phyloP scores from a whole-genome alignment of 2,113 vertebrate species.

The Lipophrys pholis region DNA sequence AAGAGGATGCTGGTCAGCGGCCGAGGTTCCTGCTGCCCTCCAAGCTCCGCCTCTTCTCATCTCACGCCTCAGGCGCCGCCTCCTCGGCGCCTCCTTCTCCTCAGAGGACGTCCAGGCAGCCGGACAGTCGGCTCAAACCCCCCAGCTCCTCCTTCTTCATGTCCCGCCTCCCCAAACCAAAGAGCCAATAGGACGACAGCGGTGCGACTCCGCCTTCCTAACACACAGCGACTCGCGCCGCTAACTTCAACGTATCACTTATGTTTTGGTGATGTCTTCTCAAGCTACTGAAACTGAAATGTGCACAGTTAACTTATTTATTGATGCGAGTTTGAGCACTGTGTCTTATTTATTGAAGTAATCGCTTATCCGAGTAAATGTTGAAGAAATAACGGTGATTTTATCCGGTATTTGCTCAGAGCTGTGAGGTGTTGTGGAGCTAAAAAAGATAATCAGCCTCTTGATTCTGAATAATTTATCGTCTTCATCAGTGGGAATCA shows the following conservation, averaged over 20 bases:
- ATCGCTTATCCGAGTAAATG: no score
- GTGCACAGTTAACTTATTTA: slow-evolving; percentile 27
- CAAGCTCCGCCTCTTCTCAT: slow-evolving; percentile 54
- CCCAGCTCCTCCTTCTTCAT: slow-evolving; percentile 55
- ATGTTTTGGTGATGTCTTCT: neutral
- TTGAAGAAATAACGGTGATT: neutral
- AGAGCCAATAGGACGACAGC: slow-evolving; percentile 70
- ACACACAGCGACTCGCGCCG: slow-evolving; percentile 4
- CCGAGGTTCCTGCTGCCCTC: slow-evolving; percentile 48
- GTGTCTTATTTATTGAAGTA: no score
- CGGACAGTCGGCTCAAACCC: neutral
- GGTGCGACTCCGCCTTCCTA: neutral
- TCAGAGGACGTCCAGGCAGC: neutral
- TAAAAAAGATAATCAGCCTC: neutral
- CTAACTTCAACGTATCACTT: no score
- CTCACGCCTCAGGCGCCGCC: slow-evolving; percentile 8
- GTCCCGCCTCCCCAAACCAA: slow-evolving; percentile 92
- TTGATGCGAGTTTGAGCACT: slow-evolving; percentile 12
- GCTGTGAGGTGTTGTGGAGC: neutral
- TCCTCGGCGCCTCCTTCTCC: neutral
- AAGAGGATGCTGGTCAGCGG: neutral
- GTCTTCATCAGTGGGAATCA: no score
- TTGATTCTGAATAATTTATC: no score
- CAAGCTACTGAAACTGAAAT: neutral
- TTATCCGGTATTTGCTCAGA: neutral